Evolutionary conservation across 64 coral and sea anemone species (phyloP).

Genomic region (Pachyseris speciosa): DNA sequence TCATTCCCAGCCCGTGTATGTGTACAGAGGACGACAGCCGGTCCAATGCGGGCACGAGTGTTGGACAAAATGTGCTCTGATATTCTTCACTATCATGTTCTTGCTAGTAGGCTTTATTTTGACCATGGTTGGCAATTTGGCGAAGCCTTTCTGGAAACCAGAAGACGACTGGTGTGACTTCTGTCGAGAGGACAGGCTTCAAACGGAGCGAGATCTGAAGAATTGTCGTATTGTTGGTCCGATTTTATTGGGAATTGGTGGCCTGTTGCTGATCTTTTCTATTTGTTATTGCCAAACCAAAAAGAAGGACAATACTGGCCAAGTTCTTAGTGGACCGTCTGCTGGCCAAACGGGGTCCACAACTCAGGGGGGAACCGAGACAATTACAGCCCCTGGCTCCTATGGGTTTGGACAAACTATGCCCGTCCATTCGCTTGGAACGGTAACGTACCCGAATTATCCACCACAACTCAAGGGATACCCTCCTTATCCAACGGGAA

Average conservation of each 20-base stretch:
- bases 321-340: neutral
- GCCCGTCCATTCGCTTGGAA: neutral
- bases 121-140: slow-evolving; percentile 26
- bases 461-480: neutral
- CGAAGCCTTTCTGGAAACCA: slow-evolving; percentile 12
- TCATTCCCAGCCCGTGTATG: neutral
- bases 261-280: neutral
- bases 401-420: neutral
- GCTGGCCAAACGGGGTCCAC: neutral
- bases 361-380: neutral
- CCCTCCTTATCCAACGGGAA: neutral
- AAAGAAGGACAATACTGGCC: neutral
- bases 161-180: slow-evolving; percentile 57
- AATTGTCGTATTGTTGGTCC: slow-evolving; percentile 59
- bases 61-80: neutral
- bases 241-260: slow-evolving; percentile 1
- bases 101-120: slow-evolving; percentile 37
- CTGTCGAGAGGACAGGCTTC: slow-evolving; percentile 29
- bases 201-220: slow-evolving; percentile 5
- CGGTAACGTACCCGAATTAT: neutral
- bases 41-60: neutral
- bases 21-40: neutral
- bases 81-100: slow-evolving; percentile 14
- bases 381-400: neutral
- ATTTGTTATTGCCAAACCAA: neutral